A percentile compares a stretch with the other conserved stretches of the same genome.
Evolutionary conservation across 2,797 vertebrate species (phyloP).

Genomic region (Peromyscus aztecus): DNA sequence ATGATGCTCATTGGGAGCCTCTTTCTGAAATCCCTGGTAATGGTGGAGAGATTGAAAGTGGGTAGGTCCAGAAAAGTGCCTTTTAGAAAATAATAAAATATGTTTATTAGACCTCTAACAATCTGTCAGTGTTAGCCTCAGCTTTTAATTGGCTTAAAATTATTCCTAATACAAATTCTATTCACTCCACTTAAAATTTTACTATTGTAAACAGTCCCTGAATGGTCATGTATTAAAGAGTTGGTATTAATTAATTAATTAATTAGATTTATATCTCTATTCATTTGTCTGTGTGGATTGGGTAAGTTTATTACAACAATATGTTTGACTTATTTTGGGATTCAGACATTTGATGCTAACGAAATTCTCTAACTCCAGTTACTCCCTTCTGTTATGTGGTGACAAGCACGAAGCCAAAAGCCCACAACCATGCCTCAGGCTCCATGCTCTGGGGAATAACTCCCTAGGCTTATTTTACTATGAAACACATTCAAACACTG

Average conservation of each 20-base stretch:
- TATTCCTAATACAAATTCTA: not conserved
- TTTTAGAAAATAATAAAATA: not conserved
- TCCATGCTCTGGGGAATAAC: slow-evolving; percentile 38
- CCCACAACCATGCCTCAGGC: slow-evolving; percentile 1
- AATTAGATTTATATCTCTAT: not conserved
- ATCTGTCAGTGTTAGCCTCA: not conserved
- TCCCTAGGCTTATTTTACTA: slow-evolving; percentile 58
- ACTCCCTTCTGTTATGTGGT: not conserved
- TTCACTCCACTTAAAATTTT: not conserved
- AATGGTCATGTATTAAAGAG: not conserved
- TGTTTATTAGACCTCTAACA: not conserved
- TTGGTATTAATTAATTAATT: slow-evolving; percentile 55
- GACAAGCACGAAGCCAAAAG: slow-evolving; percentile 31
- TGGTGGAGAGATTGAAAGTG: not conserved
- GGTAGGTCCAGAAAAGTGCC: not conserved
- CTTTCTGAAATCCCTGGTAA: not conserved
- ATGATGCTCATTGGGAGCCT: not conserved
- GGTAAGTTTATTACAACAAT: not conserved
- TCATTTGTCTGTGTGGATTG: not conserved
- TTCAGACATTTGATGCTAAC: not conserved
- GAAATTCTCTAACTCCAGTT: slow-evolving; percentile 15
- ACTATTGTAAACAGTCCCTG: not conserved
- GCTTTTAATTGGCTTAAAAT: not conserved
- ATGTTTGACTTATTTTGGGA: slow-evolving; percentile 37
- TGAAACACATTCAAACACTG: slow-evolving; percentile 65